These are phyloP conservation scores for Cherax destructor DNA, from an alignment of 1,140 invertebrate genomes.

Conservation along the genomic window DNA sequence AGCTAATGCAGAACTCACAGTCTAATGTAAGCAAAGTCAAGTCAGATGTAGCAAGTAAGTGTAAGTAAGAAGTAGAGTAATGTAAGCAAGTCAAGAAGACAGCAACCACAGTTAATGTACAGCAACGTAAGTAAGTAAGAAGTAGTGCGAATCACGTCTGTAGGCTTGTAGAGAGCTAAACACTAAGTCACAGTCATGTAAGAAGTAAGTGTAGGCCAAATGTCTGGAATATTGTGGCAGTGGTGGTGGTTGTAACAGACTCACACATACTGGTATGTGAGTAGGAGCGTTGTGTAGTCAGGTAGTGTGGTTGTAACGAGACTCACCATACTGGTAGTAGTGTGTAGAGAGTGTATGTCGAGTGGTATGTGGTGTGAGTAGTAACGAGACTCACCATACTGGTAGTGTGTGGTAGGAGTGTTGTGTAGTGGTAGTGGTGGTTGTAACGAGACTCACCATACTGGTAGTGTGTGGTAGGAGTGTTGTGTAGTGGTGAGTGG, in stretches of 20 bases:
- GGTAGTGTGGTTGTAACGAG: neutral
- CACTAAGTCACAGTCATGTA: neutral
- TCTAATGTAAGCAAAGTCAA: too few species aligned
- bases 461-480: neutral
- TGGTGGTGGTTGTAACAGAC: neutral
- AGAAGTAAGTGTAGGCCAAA: neutral
- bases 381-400: neutral
- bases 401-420: too few species aligned
- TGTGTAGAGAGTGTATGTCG: neutral
- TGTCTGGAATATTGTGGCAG: neutral
- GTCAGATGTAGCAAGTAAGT: too few species aligned
- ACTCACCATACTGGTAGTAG: too few species aligned
- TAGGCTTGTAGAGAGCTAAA: neutral
- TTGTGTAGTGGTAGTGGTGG: neutral
- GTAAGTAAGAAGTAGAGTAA: too few species aligned
- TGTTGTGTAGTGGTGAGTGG: neutral
- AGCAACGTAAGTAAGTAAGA: neutral
- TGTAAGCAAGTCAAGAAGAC: too few species aligned
- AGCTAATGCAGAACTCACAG: too few species aligned
- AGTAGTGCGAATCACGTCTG: neutral
- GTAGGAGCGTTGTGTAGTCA: too few species aligned
- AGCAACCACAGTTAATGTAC: too few species aligned
- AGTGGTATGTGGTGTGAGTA: neutral
- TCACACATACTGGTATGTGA: neutral
- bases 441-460: neutral